phyloP scores from a whole-genome alignment of 2,797 vertebrate genomes.

The Lutjanus campechanus region DNA sequence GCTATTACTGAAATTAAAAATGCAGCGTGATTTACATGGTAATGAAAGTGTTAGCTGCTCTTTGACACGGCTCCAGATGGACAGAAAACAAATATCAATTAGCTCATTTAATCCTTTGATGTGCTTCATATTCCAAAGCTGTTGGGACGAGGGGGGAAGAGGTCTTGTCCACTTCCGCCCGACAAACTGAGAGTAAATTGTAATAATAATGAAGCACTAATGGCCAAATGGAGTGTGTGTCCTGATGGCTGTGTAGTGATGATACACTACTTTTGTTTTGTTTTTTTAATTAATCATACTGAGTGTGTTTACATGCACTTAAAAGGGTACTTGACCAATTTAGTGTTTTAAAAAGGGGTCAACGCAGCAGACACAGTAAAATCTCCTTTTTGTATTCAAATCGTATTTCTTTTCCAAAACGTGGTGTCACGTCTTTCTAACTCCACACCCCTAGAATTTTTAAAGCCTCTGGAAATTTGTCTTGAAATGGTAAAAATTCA shows the following conservation, averaged over 20 bases:
- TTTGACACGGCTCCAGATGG: slow-evolving; percentile 60
- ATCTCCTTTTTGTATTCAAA: neutral
- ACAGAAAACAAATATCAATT: slow-evolving; percentile 72
- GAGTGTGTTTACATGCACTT: neutral
- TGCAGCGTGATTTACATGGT: slow-evolving; percentile 57
- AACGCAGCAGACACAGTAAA: neutral
- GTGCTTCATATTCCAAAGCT: slow-evolving; percentile 45
- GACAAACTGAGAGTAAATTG: slow-evolving; percentile 44
- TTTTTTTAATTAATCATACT: neutral
- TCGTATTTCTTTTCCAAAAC: neutral
- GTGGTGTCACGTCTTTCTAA: too few relatives aligned
- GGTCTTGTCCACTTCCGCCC: slow-evolving; percentile 2
- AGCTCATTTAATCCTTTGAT: slow-evolving; percentile 52
- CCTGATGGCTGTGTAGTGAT: neutral
- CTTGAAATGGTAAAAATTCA: too few relatives aligned
- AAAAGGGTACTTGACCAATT: neutral
- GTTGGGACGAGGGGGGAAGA: neutral
- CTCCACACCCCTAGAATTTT: too few relatives aligned
- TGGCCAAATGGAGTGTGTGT: slow-evolving; percentile 26
- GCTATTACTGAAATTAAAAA: slow-evolving; percentile 65
- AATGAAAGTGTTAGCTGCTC: slow-evolving; percentile 56
- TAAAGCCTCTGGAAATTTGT: too few relatives aligned
- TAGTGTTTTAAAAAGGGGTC: neutral
- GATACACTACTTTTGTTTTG: neutral
- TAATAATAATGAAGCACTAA: slow-evolving; percentile 43